These are phyloP conservation scores for Tricholaema leucomelas DNA, from an alignment of 2,113 vertebrate genomes.

Conservation along the genomic window DNA sequence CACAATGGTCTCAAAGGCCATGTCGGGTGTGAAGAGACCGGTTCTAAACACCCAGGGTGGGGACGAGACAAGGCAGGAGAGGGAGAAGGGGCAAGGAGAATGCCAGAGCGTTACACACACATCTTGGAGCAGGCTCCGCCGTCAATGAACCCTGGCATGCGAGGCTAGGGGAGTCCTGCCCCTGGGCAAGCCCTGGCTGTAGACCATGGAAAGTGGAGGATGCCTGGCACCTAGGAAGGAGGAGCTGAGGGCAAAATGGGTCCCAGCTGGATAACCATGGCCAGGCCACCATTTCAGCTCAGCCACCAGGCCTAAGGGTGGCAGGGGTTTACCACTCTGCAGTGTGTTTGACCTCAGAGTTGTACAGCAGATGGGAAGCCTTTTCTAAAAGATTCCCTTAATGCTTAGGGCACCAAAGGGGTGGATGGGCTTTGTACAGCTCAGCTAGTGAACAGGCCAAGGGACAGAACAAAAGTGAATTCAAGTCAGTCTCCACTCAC, in stretches of 20 bases:
- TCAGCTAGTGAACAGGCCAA: not conserved
- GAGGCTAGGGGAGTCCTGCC: not conserved
- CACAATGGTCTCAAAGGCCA: conserved; percentile 99
- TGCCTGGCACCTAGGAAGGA: not conserved
- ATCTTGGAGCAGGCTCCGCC: not conserved
- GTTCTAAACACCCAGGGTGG: conserved; percentile 87
- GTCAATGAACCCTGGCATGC: not conserved
- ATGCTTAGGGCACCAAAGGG: not conserved
- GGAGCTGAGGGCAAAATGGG: not conserved
- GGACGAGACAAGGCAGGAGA: conserved; percentile 67
- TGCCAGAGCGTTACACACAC: conserved; percentile 73
- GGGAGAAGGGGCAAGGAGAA: conserved; percentile 73
- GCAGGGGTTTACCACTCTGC: not conserved
- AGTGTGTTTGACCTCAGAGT: not conserved
- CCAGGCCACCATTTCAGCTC: not conserved
- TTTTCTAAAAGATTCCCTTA: not conserved
- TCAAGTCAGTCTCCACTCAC: not conserved
- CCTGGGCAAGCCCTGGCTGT: not conserved
- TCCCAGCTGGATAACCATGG: not conserved
- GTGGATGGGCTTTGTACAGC: not conserved
- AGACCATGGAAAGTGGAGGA: not conserved
- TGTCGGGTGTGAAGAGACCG: conserved; percentile 99
- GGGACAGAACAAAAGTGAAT: not conserved
- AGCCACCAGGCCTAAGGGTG: not conserved
- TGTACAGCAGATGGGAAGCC: not conserved